These are phyloP conservation scores for Neuroterus valhalla DNA, from an alignment of 1,140 invertebrate species.

Conservation along the genomic window DNA sequence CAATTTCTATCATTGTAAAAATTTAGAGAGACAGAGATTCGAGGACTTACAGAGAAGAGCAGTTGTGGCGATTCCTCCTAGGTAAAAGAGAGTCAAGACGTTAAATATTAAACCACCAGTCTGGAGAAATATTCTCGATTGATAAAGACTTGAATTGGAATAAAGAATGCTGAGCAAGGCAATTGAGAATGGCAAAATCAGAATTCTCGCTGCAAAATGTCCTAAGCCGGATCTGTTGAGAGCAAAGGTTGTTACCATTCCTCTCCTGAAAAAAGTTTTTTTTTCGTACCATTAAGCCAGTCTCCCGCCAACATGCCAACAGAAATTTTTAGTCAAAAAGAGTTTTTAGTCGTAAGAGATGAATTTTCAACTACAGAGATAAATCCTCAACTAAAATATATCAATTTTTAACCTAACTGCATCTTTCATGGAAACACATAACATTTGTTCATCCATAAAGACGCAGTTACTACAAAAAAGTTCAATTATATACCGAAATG, in stretches of 20 bases:
- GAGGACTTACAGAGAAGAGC: conserved; percentile 84
- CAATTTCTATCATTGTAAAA: conserved; percentile 27
- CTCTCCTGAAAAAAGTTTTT: conserved; percentile 78
- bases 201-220: conserved; percentile 83
- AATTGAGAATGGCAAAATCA: conserved; percentile 86
- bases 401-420: too few species aligned
- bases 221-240: conserved; percentile 83
- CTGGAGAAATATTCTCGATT: conserved; percentile 70
- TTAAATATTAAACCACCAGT: conserved; percentile 86
- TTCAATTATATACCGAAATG: too few species aligned
- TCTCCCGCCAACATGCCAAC: too few species aligned
- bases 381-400: too few species aligned
- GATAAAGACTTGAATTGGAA: conserved; percentile 70
- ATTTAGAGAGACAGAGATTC: conserved; percentile 13
- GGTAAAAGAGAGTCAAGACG: conserved; percentile 84
- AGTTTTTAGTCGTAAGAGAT: too few species aligned
- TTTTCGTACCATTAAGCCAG: too few species aligned
- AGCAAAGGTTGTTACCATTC: conserved; percentile 85
- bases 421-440: too few species aligned
- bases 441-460: too few species aligned
- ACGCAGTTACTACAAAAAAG: too few species aligned
- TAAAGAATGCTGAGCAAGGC: conserved; percentile 89
- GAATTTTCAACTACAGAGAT: too few species aligned
- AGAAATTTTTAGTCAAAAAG: too few species aligned
- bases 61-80: conserved; percentile 87